Evolutionary conservation across 2,113 vertebrate genomes (phyloP).

Genomic region (Trachemys scripta): DNA sequence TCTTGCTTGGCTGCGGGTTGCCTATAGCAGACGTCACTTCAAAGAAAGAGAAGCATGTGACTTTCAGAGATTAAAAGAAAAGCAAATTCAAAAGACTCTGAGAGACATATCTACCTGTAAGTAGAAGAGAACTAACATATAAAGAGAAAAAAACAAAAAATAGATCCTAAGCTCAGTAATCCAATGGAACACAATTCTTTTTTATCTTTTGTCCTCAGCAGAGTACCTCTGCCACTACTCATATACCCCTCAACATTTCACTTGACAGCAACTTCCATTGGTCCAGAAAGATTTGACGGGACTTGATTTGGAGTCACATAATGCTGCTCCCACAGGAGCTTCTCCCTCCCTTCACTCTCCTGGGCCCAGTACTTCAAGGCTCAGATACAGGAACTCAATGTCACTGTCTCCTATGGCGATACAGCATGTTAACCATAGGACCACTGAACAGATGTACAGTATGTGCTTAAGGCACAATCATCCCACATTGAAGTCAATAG

Average conservation of each 20-base stretch:
- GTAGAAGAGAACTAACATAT: not conserved
- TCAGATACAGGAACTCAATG: not conserved
- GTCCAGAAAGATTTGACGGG: not conserved
- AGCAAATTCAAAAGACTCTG: not conserved
- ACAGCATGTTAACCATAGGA: not conserved
- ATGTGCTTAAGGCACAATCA: not conserved
- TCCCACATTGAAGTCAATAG: rapidly evolving
- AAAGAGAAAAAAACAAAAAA: not conserved
- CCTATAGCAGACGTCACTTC: not conserved
- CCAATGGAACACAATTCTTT: not conserved
- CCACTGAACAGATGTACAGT: not conserved
- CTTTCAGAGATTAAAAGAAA: not conserved
- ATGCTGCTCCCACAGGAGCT: not conserved
- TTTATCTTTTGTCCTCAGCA: not conserved
- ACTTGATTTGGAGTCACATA: not conserved
- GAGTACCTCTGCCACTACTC: not conserved
- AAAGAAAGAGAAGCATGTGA: not conserved
- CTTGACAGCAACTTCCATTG: not conserved
- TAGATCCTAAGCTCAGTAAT: not conserved
- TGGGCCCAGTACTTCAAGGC: not conserved
- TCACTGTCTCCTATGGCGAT: not conserved
- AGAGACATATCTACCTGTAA: not conserved
- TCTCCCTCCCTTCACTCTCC: not conserved
- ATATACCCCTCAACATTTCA: not conserved
- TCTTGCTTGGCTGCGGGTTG: not conserved